Base-by-base conservation (phyloP, 2,113 vertebrate genomes). In the Chlamydotis undulata region DNA sequence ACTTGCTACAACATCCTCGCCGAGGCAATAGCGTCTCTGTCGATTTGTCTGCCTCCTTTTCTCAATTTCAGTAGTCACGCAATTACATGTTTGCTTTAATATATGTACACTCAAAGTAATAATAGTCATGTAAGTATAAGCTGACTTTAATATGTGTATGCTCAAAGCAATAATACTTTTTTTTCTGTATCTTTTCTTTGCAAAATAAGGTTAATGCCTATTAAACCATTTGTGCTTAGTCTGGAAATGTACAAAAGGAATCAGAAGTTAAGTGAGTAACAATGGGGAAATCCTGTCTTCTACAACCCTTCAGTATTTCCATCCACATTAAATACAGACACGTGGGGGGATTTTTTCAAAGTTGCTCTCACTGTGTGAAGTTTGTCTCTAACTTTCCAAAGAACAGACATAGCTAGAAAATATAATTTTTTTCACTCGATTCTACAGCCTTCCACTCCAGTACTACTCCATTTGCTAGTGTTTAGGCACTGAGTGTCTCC, bases 51-150 rank as follows among this genome's bases (percentile, higher is more conserved):
- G 18, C 17, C 63, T 13, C 41, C 47, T 31, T 9, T 12, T 5
- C 77, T 4, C 14, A 1, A 29, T 17, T 26, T 8, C 84, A 4
- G 4, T 1, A 53, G 57, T 17, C 33, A 2, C 3, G 39, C n/a
- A 29, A 33, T 28, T 14, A 1, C 22, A 4, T 1, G 15, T 7
- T 29, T 9, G 0, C 2, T 14, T 16, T 3, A 2, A 17, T 7
- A 2, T 0, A 2, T 1, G 6, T 21, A 5, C 70, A 50, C 39
- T 47, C 68, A n/a, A 67, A 47, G 29, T 22, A 5, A 1, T 3
- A 13, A 2, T 1, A 57, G 29, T 0, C 75, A 0, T 2, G 7
- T 31, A 4, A 24, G 22, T 12, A 2, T 18, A 41, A 28, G 15
- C 8, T 61, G 80, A 1, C 10, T 60, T 56, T 21, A 26, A 53